These are phyloP conservation scores for Helicolenus hilgendorfi DNA, from an alignment of 2,797 vertebrate genomes.

Conservation along the genomic window DNA sequence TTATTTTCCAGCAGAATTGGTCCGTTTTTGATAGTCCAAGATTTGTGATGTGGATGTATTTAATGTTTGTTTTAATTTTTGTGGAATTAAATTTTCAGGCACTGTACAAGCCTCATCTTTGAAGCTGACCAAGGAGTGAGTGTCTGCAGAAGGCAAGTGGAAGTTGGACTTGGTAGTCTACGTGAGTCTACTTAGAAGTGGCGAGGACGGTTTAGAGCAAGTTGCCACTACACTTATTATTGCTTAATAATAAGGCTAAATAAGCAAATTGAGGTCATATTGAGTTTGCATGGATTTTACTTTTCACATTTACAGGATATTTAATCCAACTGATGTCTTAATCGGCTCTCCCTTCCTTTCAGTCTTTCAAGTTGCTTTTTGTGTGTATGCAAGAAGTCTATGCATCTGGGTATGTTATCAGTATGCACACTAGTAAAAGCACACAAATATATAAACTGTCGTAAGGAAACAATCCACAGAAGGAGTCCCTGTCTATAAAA, in stretches of 20 bases:
- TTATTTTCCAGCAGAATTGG: too few relatives aligned
- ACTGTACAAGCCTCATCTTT: too few relatives aligned
- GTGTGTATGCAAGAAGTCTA: not conserved
- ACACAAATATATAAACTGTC: slow-evolving; percentile 19
- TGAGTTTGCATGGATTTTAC: not conserved
- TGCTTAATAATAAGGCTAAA: not conserved
- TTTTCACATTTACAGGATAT: not conserved
- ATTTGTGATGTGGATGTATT: too few relatives aligned
- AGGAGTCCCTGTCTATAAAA: slow-evolving; percentile 35
- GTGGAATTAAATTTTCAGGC: too few relatives aligned
- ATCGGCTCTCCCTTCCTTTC: not conserved
- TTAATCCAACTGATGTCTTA: slow-evolving; percentile 2
- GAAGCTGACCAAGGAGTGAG: too few relatives aligned
- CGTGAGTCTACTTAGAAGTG: too few relatives aligned
- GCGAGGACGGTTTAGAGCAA: too few relatives aligned
- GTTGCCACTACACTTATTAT: too few relatives aligned
- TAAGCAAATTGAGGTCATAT: not conserved
- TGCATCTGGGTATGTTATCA: not conserved
- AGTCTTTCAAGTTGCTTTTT: not conserved
- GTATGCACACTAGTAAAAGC: not conserved
- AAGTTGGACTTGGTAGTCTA: too few relatives aligned
- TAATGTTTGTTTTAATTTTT: too few relatives aligned
- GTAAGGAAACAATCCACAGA: slow-evolving; percentile 30
- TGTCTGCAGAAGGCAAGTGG: too few relatives aligned
- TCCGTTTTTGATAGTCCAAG: too few relatives aligned